Evolutionary conservation across 2,113 vertebrate species (phyloP).

Genomic region (Merops nubicus): DNA sequence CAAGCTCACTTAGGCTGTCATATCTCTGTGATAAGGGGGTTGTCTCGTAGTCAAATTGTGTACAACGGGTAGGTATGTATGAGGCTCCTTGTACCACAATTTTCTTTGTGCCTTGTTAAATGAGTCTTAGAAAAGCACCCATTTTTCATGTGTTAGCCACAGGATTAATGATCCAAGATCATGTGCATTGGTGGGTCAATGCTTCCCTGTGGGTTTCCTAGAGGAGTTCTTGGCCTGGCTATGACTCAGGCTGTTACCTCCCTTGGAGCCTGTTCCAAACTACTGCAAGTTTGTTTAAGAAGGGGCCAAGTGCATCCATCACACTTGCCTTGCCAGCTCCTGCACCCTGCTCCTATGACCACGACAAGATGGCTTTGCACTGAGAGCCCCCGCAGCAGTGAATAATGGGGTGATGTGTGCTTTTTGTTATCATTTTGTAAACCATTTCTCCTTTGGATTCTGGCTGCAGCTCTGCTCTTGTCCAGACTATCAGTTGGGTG

Average conservation of each 20-base stretch:
- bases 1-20: not conserved
- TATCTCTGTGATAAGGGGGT: not conserved
- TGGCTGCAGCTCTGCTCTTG: not conserved
- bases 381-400: not conserved
- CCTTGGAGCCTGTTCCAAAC: not conserved
- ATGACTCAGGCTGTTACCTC: not conserved
- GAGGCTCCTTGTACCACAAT: not conserved
- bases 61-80: not conserved
- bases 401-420: accelerated
- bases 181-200: not conserved
- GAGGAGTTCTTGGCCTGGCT: not conserved
- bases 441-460: not conserved
- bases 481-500: not conserved
- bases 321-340: not conserved
- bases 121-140: not conserved
- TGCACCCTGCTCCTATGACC: accelerated
- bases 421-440: not conserved
- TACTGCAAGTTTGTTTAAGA: not conserved
- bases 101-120: not conserved
- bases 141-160: not conserved
- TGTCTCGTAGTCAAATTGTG: not conserved
- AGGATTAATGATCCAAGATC: not conserved
- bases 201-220: not conserved
- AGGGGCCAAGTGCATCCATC: too few relatives aligned
- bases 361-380: accelerated